Percentiles rank a stretch among this genome's conserved stretches.
phyloP scores from a whole-genome alignment of 2,113 vertebrate genomes.

The Cebus imitator region DNA sequence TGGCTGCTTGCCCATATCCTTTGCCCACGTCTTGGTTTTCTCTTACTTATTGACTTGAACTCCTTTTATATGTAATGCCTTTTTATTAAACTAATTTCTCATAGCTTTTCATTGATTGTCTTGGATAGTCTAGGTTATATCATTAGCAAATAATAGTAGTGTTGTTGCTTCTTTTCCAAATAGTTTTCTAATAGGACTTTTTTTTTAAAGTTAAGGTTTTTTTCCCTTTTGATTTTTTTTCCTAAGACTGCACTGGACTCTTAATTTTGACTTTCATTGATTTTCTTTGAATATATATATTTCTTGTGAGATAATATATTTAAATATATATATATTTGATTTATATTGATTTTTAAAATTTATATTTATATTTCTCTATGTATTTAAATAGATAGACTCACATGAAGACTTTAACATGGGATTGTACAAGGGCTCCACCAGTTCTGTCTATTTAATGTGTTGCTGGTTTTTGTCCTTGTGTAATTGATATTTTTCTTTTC shows the following conservation, averaged over 20 bases:
- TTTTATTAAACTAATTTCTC: constrained; percentile 8
- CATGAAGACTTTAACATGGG: not conserved
- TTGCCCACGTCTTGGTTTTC: not conserved
- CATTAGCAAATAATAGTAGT: not conserved
- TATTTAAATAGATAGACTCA: not conserved
- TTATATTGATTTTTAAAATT: not conserved
- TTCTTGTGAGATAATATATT: not conserved
- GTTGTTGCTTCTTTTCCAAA: not conserved
- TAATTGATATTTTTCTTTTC: not conserved
- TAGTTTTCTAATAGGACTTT: constrained; percentile 21
- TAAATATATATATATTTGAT: not conserved
- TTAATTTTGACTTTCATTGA: constrained; percentile 14
- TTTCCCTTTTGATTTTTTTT: not conserved
- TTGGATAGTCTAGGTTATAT: not conserved
- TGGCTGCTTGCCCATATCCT: not conserved
- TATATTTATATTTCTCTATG: not conserved
- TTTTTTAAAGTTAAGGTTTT: not conserved
- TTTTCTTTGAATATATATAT: not conserved
- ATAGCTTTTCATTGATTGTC: not conserved
- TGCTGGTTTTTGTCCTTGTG: not conserved
- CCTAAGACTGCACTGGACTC: not conserved
- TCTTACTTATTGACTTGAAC: not conserved
- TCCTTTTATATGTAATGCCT: not conserved
- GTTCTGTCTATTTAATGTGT: not conserved
- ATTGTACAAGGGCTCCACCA: not conserved